A percentile compares a stretch with the other conserved stretches of the same genome.
These are phyloP conservation scores for Heloderma charlesbogerti DNA, from an alignment of 2,113 vertebrate species.

Conservation along the genomic window DNA sequence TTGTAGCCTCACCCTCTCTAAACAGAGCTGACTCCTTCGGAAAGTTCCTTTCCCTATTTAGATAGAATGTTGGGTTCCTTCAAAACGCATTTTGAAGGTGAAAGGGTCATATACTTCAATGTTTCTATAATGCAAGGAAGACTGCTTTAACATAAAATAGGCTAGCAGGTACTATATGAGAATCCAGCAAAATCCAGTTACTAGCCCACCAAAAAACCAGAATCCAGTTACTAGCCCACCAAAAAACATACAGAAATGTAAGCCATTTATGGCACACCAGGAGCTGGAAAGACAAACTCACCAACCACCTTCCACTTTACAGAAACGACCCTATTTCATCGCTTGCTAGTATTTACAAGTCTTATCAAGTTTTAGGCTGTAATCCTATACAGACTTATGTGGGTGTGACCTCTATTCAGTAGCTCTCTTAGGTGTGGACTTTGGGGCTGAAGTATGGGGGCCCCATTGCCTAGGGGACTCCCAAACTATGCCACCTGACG, in stretches of 20 bases:
- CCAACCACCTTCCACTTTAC: not conserved
- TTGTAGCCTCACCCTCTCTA: not conserved
- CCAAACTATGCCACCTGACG: too few species aligned
- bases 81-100: not conserved
- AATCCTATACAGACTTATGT: not conserved
- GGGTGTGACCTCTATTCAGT: too few species aligned
- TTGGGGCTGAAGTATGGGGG: too few species aligned
- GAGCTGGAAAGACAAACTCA: not conserved
- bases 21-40: not conserved
- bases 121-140: not conserved
- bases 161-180: not conserved
- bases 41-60: not conserved
- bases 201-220: too few species aligned
- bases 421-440: too few species aligned
- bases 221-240: not conserved
- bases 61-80: not conserved
- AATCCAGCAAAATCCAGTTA: not conserved
- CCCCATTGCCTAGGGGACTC: too few species aligned
- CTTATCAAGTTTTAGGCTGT: too few species aligned
- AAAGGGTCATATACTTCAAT: not conserved
- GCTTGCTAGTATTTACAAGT: not conserved
- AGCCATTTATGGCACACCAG: not conserved
- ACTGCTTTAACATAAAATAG: not conserved
- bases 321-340: not conserved
- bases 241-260: too few species aligned